Percentiles rank a stretch among this genome's conserved stretches.
phyloP scores from a whole-genome alignment of 2,113 vertebrate species.

The Hippocampus barbouri region DNA sequence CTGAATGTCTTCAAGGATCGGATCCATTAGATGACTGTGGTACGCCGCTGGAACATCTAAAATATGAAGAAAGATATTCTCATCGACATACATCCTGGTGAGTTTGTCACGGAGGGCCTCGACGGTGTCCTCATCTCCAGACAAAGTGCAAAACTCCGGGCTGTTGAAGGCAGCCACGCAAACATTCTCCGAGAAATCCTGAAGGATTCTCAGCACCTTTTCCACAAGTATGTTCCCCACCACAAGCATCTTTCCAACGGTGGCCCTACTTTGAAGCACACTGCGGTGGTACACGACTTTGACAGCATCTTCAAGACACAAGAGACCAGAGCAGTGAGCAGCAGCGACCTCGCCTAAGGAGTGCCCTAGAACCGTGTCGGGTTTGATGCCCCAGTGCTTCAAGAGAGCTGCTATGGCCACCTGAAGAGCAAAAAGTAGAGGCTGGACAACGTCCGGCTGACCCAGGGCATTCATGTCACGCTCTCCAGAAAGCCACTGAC shows the following conservation, averaged over 20 bases:
- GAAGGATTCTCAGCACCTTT: constrained; percentile 64
- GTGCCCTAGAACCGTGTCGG: constrained; percentile 75
- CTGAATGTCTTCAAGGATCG: constrained; percentile 69
- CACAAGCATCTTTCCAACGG: constrained; percentile 80
- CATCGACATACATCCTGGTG: constrained; percentile 50
- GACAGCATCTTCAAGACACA: constrained; percentile 81
- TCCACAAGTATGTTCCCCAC: constrained; percentile 76
- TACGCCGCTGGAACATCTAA: constrained; percentile 77
- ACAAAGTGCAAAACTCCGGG: constrained; percentile 79
- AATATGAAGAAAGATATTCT: constrained; percentile 73
- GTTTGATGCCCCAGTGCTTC: constrained; percentile 79
- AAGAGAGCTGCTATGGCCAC: constrained; percentile 75
- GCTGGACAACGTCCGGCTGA: constrained; percentile 73
- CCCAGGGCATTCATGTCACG: constrained; percentile 55
- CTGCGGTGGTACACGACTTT: constrained; percentile 81
- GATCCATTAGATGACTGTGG: constrained; percentile 83
- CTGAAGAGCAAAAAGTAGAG: constrained; percentile 81
- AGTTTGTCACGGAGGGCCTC: constrained; percentile 63
- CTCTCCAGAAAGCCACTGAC: constrained; percentile 49
- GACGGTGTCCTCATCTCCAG: constrained; percentile 73
- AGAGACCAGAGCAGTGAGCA: constrained; percentile 79
- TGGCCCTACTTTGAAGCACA: constrained; percentile 74
- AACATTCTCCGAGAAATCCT: constrained; percentile 61
- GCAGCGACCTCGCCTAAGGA: constrained; percentile 84
- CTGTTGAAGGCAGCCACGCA: constrained; percentile 83